These are phyloP conservation scores for Oryctes rhinoceros DNA, from an alignment of 1,140 invertebrate genomes.

Conservation along the genomic window DNA sequence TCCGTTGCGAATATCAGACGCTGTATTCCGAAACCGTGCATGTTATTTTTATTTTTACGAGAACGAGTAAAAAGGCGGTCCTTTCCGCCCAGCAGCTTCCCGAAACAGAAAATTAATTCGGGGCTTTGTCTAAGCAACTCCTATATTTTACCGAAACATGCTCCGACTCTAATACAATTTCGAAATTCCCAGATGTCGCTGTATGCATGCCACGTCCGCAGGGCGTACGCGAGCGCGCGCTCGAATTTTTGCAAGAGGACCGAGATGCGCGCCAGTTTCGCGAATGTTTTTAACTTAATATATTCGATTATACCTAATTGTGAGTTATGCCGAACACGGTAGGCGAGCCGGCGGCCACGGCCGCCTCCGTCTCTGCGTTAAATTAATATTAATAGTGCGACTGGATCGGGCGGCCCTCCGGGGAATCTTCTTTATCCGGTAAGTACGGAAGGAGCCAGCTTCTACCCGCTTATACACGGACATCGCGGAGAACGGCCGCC, in stretches of 20 bases:
- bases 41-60: constrained; percentile 3
- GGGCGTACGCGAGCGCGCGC: not conserved
- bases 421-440: not conserved
- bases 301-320: constrained; percentile 19
- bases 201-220: constrained; percentile 20
- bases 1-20: too few relatives aligned
- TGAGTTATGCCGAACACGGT: constrained; percentile 12
- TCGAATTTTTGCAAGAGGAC: constrained; percentile 1
- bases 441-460: not conserved
- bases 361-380: not conserved
- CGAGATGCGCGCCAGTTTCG: not conserved
- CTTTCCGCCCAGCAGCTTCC: not conserved
- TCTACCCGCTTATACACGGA: not conserved
- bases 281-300: constrained; percentile 14
- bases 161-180: constrained; percentile 18
- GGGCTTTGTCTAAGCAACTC: constrained; percentile 3
- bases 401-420: not conserved
- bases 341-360: not conserved
- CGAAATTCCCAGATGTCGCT: constrained; percentile 20
- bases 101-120: constrained; percentile 22
- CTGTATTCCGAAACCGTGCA: not conserved
- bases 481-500: not conserved
- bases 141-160: constrained; percentile 13
- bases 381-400: constrained; percentile 22
- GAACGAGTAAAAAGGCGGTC: not conserved